Percentiles rank a stretch among this genome's conserved stretches.
Evolutionary conservation across 30 jellyfish, hydroid and myxozoan species (phyloP).

Genomic region (Pelagia noctiluca): DNA sequence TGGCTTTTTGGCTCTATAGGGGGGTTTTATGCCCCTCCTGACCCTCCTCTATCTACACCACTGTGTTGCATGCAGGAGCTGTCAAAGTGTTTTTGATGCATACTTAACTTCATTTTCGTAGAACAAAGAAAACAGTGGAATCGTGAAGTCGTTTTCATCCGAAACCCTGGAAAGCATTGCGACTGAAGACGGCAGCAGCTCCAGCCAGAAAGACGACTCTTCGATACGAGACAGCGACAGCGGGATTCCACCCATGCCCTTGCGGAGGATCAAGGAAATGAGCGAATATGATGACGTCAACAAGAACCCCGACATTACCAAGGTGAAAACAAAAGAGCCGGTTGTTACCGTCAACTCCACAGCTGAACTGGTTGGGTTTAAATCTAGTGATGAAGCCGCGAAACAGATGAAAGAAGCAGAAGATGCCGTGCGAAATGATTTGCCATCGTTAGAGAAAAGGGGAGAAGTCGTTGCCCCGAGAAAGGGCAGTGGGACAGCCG

Average conservation of each 20-base stretch:
- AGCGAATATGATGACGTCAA: conserved; percentile 62
- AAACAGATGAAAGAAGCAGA: conserved; percentile 38
- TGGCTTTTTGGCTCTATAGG: no score
- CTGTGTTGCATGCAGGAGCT: no score
- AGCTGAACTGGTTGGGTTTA: conserved; percentile 82
- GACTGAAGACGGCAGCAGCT: conserved; percentile 77
- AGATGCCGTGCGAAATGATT: conserved; percentile 66
- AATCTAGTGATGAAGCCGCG: conserved; percentile 58
- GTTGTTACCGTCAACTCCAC: conserved; percentile 16
- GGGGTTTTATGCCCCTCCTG: no score
- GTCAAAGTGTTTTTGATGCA: not conserved
- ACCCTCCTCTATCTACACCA: no score
- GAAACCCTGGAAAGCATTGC: conserved; percentile 89
- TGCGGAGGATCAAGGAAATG: conserved; percentile 92
- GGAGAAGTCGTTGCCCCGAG: conserved; percentile 53
- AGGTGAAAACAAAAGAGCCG: conserved; percentile 59
- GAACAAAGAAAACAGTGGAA: conserved; percentile 53
- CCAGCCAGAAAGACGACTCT: conserved; percentile 81
- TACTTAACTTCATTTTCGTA: not conserved
- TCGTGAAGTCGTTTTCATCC: conserved; percentile 78
- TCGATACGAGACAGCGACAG: conserved; percentile 82
- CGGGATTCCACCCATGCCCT: conserved; percentile 99
- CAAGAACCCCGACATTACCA: conserved; percentile 72
- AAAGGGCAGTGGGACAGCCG: conserved; percentile 10
- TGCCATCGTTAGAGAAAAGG: conserved; percentile 67